Base-by-base conservation (phyloP, 2,113 vertebrate species). In the Boleophthalmus pectinirostris region DNA sequence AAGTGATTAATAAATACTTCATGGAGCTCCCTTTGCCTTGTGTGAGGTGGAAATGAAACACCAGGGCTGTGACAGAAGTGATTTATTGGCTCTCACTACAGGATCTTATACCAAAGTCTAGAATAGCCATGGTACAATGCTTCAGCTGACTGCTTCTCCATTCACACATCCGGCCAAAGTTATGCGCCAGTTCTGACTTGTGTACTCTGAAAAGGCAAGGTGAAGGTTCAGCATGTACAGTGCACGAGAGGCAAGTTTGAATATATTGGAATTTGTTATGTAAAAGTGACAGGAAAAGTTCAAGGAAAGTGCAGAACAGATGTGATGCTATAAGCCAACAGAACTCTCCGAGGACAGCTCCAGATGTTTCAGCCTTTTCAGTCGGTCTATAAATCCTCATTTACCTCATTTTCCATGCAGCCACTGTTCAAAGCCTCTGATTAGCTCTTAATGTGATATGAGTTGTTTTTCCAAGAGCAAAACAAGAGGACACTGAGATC, bases 1-100 rank as follows among this genome's bases (percentile, higher is more conserved):
- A 21, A 86, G 79, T 71, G 64, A 86, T 91, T 83, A 81, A 84
- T 87, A 88, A 82, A 86, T 81, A 84, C 57, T 87, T 86, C 67
- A 88, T 86, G 71, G 68, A 67, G 58, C 43, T 70, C 75, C 68
- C 68, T 51, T 75, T 68, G 72, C 61, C 16, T 38, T 58, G 38
- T 71, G 57, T 82, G 81, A 10, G 74, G 70, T 82, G 82, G 70
- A 85, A 84, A 82, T 87, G 77, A 87, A 91, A 86, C 78, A 88
- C 66, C 79, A 82, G 67, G 69, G 54, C 75, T 0, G 45, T 81
- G 85, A 85, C 88, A 82, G 73, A 73, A 45, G 35, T 78, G 85
- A 91, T 89, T 81, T 85, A 92, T 90, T 82, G 68, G 82, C 64
- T 73, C 66, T 49, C 67, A 43, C 29, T 45, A 66, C 64, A 74